phyloP scores from a whole-genome alignment of 2,888 invertebrate species.

The Agrilus cyanescens region DNA sequence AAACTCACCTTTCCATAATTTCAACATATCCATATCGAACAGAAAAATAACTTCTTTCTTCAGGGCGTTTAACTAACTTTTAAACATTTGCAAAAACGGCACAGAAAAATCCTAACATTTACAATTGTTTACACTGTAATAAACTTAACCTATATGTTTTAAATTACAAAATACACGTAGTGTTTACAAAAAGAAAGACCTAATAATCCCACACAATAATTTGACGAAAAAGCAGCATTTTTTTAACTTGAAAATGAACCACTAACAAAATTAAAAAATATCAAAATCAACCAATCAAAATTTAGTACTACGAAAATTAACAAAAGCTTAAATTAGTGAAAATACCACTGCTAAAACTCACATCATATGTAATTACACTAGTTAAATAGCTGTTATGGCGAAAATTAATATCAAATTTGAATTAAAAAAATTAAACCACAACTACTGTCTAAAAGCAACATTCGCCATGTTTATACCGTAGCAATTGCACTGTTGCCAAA shows the following conservation, averaged over 20 bases:
- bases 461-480: slow-evolving; percentile 17
- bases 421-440: slow-evolving; percentile 21
- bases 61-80: no score
- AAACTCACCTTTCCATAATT: no score
- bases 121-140: no score
- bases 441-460: slow-evolving; percentile 20
- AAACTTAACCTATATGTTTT: no score
- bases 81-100: no score
- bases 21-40: no score
- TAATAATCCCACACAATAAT: background rate
- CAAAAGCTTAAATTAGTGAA: background rate
- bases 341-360: slow-evolving; percentile 12
- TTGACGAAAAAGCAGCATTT: background rate
- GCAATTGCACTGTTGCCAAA: no score
- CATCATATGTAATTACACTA: slow-evolving; percentile 17
- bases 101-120: no score
- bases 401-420: slow-evolving; percentile 18
- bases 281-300: background rate
- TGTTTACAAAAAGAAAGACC: background rate
- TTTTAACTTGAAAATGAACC: background rate
- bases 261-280: background rate
- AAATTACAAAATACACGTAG: background rate
- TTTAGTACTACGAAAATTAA: background rate
- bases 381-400: slow-evolving; percentile 17
- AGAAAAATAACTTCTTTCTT: no score